Evolutionary conservation across 2,888 invertebrate genomes (phyloP).

Genomic region (Crossocerus cetratus): DNA sequence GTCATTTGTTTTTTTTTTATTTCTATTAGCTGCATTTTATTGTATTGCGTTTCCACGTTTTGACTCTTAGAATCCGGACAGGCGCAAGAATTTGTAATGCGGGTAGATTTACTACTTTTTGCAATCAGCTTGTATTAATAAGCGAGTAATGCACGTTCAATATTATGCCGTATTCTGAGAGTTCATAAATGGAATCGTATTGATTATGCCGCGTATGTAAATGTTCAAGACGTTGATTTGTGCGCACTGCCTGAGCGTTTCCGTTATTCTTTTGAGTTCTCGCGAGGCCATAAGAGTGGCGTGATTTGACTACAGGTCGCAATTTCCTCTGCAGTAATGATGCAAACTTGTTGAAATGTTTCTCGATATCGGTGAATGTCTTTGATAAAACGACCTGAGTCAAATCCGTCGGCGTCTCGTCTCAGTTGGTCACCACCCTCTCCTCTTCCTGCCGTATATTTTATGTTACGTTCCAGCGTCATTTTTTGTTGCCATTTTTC

Average conservation of each 20-base stretch:
- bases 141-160: too few species aligned
- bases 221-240: too few species aligned
- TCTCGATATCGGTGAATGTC: not conserved
- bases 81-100: not conserved
- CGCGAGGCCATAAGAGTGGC: too few species aligned
- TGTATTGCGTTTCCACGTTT: not conserved
- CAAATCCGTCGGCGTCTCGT: slow-evolving; percentile 23
- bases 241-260: too few species aligned
- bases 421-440: slow-evolving; percentile 27
- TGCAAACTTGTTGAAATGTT: not conserved
- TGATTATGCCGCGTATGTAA: too few species aligned
- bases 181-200: too few species aligned
- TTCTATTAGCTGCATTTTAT: slow-evolving; percentile 5
- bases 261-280: slow-evolving; percentile 10
- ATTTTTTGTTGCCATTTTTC: slow-evolving; percentile 50
- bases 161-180: too few species aligned
- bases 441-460: slow-evolving; percentile 42
- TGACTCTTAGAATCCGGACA: not conserved
- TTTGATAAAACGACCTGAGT: slow-evolving; percentile 18
- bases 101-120: too few species aligned
- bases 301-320: slow-evolving; percentile 5
- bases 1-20: slow-evolving; percentile 30
- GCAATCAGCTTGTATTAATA: too few species aligned
- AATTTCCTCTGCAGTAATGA: not conserved
- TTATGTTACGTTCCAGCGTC: slow-evolving; percentile 62